Percentiles rank a stretch among this genome's conserved stretches.
These are phyloP conservation scores for Colostygia pectinataria DNA, from an alignment of 2,888 invertebrate species.

Conservation along the genomic window DNA sequence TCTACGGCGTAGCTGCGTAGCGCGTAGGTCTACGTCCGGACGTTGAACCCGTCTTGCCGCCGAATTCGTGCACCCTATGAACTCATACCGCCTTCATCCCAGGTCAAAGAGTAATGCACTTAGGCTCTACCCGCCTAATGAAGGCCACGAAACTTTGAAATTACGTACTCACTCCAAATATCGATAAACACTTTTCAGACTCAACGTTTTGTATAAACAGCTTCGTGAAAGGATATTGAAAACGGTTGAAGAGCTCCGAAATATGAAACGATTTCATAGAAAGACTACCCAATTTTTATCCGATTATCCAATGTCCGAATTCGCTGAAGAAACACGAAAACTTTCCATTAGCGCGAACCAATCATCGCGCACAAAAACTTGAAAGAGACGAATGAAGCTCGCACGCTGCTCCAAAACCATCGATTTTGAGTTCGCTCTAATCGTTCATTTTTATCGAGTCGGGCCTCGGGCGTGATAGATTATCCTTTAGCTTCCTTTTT, in stretches of 20 bases:
- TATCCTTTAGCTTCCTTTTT: conserved; percentile 81
- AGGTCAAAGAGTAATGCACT: conserved; percentile 65
- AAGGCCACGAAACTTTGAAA: conserved; percentile 21
- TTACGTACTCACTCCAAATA: conserved; percentile 16
- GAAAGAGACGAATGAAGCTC: conserved; percentile 36
- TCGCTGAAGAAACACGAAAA: conserved; percentile 4
- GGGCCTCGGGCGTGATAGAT: conserved; percentile 80
- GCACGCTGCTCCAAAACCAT: conserved; percentile 60
- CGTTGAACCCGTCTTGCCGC: conserved; percentile 63
- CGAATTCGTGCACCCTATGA: conserved; percentile 69
- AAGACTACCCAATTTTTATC: conserved; percentile 15
- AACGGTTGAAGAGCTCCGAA: background rate
- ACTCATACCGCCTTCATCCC: conserved; percentile 56
- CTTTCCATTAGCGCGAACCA: conserved; percentile 19
- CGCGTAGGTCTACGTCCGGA: conserved; percentile 74
- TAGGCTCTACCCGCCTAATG: conserved; percentile 22
- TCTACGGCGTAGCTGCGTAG: conserved; percentile 78
- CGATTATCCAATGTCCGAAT: conserved; percentile 10
- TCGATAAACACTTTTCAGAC: conserved; percentile 3
- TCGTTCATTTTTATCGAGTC: conserved; percentile 81
- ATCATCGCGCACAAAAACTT: conserved; percentile 34
- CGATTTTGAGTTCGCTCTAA: conserved; percentile 70
- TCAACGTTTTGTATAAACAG: conserved; percentile 2
- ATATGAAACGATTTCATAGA: conserved; percentile 7
- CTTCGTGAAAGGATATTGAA: conserved; percentile 4